A percentile compares a stretch with the other conserved stretches of the same genome.
These are phyloP conservation scores for Sisyra terminalis DNA, from an alignment of 2,888 invertebrate species.

Conservation along the genomic window DNA sequence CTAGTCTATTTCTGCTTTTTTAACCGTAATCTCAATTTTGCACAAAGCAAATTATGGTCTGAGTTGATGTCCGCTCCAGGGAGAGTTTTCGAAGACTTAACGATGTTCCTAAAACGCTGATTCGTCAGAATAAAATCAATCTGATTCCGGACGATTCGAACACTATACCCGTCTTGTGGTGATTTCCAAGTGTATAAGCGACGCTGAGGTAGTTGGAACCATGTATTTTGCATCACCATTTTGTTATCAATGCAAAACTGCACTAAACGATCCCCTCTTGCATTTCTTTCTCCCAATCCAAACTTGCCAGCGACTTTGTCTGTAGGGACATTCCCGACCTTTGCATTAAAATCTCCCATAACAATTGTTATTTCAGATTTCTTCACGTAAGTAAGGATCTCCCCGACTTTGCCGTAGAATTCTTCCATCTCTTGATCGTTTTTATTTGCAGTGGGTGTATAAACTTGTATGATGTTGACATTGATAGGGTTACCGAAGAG, in stretches of 20 bases:
- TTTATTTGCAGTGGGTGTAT: background rate
- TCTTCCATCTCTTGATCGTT: background rate
- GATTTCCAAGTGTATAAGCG: constrained; percentile 2
- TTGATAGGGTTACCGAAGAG: background rate
- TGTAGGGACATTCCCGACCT: background rate
- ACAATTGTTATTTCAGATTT: background rate
- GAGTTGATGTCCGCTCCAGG: background rate
- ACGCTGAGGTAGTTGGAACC: background rate
- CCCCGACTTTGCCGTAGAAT: background rate
- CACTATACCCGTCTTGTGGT: background rate
- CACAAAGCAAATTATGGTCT: background rate
- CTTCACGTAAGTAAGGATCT: background rate
- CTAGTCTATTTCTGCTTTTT: background rate
- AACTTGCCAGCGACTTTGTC: background rate
- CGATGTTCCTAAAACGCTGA: background rate
- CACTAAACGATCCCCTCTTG: background rate
- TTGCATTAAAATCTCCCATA: constrained; percentile 3
- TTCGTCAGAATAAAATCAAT: background rate
- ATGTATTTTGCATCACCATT: background rate
- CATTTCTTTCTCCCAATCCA: background rate
- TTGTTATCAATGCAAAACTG: background rate
- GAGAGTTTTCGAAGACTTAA: background rate
- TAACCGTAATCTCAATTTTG: background rate
- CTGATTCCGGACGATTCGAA: background rate
- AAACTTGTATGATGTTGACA: background rate